Percentiles rank a stretch among this genome's conserved stretches.
Conservation (phyloP, 2,888 invertebrate genomes). For the Yponomeuta cagnagella region DNA sequence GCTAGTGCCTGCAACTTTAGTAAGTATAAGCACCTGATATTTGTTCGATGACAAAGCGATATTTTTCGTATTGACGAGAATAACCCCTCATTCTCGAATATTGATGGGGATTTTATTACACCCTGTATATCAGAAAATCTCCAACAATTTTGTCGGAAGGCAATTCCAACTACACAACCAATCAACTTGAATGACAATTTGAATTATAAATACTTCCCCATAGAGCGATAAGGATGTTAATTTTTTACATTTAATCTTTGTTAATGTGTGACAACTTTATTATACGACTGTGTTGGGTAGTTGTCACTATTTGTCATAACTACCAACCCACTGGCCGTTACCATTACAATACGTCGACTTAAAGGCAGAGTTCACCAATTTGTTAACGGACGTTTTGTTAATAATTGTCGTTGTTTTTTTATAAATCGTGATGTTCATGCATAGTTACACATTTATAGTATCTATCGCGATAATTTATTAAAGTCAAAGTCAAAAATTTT, state of each 20-base stretch:
- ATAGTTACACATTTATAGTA: too few species aligned
- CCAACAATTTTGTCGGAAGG: neutral
- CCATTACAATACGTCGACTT: neutral
- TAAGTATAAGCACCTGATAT: too few species aligned
- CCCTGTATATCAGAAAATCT: too few species aligned
- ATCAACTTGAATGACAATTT: neutral
- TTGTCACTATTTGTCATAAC: slow-evolving; percentile 5
- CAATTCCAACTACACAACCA: neutral
- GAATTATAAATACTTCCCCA: neutral
- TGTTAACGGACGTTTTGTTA: neutral
- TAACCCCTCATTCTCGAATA: too few species aligned
- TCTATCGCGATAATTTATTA: too few species aligned
- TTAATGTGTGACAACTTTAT: slow-evolving; percentile 12
- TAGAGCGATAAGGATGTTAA: neutral
- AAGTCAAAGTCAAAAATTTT: too few species aligned
- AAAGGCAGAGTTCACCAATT: neutral
- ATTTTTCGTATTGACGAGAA: too few species aligned
- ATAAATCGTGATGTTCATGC: too few species aligned
- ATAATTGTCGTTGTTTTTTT: neutral
- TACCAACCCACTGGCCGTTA: slow-evolving; percentile 9
- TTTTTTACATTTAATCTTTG: slow-evolving; percentile 11
- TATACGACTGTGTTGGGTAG: neutral
- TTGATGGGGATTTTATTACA: too few species aligned
- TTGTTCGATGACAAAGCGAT: too few species aligned
- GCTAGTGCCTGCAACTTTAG: too few species aligned